phyloP scores from a whole-genome alignment of 2,797 vertebrate species.

The Syndactyla subalaris region DNA sequence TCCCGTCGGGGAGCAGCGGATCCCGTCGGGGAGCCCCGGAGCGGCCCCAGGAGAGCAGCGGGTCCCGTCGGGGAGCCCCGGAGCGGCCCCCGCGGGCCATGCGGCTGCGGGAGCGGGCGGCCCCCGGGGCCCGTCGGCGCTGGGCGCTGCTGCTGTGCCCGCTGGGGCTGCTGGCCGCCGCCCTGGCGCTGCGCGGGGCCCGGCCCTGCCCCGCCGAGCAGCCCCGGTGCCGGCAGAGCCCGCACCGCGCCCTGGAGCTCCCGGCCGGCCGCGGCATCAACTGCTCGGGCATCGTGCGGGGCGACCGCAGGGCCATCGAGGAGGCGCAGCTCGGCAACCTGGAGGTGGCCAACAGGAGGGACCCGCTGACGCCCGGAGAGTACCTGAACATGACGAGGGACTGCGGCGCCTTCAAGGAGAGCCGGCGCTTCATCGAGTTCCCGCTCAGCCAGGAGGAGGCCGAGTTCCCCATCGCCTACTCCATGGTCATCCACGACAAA shows the following conservation, averaged over 20 bases:
- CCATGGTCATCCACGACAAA: constrained; percentile 64
- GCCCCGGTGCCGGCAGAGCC: not conserved
- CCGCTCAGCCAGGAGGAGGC: constrained; percentile 58
- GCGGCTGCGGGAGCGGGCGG: not conserved
- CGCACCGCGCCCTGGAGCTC: not conserved
- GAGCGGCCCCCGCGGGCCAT: not conserved
- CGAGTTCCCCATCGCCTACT: constrained; percentile 52
- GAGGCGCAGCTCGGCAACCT: not conserved
- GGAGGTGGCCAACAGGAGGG: not conserved
- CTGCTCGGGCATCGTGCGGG: constrained; percentile 33
- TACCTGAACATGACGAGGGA: constrained; percentile 47
- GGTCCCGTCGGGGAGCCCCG: too few relatives aligned
- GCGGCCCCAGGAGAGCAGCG: too few relatives aligned
- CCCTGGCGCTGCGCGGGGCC: not conserved
- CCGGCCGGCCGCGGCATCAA: not conserved
- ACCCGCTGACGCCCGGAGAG: accelerated
- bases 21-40: too few relatives aligned
- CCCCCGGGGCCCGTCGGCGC: not conserved
- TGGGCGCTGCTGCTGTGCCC: not conserved
- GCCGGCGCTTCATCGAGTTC: constrained; percentile 27
- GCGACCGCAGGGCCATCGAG: not conserved
- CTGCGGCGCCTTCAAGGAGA: constrained; percentile 17
- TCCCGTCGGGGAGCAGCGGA: too few relatives aligned
- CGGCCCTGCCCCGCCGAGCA: not conserved
- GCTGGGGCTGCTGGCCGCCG: not conserved